Evolutionary conservation across 2,113 vertebrate species (phyloP).

Genomic region (Oxyura jamaicensis): DNA sequence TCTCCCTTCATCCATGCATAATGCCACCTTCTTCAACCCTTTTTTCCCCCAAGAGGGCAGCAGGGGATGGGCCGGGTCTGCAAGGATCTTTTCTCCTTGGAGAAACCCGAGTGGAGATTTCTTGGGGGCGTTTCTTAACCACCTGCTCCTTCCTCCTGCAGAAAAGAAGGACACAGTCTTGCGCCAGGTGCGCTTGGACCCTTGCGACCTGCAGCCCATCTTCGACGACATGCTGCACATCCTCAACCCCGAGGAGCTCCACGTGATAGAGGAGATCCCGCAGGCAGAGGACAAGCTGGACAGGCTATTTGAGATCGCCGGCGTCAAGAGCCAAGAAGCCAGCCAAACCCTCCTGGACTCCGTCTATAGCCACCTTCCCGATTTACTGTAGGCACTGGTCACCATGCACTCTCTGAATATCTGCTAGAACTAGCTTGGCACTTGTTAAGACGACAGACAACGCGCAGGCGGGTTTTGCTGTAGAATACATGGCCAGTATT

Average conservation of each 20-base stretch:
- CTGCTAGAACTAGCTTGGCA: constrained; percentile 71
- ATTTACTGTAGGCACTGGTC: constrained; percentile 83
- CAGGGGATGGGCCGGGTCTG: neutral
- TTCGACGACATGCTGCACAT: constrained; percentile 98
- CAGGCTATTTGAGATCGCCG: constrained; percentile 93
- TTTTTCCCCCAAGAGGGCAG: neutral
- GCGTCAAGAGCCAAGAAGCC: constrained; percentile 97
- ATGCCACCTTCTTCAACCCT: neutral
- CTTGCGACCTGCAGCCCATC: constrained; percentile 96
- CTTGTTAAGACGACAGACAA: constrained; percentile 47
- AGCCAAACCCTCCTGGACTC: constrained; percentile 98
- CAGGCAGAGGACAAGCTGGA: constrained; percentile 95
- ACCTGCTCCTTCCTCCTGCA: constrained; percentile 49
- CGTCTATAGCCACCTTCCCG: constrained; percentile 95
- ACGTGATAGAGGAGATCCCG: constrained; percentile 89
- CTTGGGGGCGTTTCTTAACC: neutral
- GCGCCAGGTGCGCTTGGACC: constrained; percentile 95
- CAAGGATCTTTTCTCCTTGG: neutral
- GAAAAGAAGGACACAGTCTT: constrained; percentile 99
- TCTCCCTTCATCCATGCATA: neutral
- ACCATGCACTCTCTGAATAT: constrained; percentile 45
- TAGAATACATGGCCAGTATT: constrained; percentile 77
- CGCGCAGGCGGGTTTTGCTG: constrained; percentile 51
- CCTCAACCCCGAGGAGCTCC: constrained; percentile 93
- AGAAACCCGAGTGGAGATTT: neutral